These are phyloP conservation scores for Xerus rutilus DNA, from an alignment of 2,797 vertebrate species.

Conservation along the genomic window DNA sequence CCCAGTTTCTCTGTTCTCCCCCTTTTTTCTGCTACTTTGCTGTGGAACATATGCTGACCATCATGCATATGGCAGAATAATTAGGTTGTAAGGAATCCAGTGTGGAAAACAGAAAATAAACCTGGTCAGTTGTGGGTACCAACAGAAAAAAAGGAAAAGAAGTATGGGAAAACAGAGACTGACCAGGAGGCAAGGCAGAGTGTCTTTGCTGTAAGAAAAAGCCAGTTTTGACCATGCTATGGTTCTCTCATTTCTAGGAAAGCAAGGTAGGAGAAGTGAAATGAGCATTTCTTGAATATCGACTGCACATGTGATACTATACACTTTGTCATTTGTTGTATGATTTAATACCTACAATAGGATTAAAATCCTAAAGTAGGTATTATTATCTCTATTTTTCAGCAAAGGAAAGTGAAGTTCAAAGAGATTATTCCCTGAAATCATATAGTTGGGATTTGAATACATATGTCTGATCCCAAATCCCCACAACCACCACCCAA, in stretches of 20 bases:
- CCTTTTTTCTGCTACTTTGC: background rate
- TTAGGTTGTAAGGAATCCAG: background rate
- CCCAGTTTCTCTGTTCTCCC: background rate
- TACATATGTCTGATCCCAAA: background rate
- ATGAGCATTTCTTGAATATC: background rate
- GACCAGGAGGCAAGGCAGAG: background rate
- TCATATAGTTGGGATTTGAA: background rate
- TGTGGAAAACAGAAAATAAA: slow-evolving; percentile 1
- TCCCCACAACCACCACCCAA: too few species aligned
- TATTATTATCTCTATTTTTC: slow-evolving; percentile 17
- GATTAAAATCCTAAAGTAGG: background rate
- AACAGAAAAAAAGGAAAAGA: slow-evolving; percentile 4
- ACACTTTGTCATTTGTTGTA: background rate
- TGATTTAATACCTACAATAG: slow-evolving; percentile 26
- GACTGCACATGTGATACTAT: background rate
- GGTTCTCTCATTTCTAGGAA: background rate
- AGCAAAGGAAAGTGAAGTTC: slow-evolving; percentile 30
- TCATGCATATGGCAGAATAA: background rate
- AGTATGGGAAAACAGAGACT: background rate
- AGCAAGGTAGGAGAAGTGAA: background rate
- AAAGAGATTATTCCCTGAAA: slow-evolving; percentile 2
- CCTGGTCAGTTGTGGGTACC: background rate
- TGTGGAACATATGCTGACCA: background rate
- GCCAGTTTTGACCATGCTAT: background rate
- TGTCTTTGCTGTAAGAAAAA: background rate